Percentiles rank a stretch among this genome's conserved stretches.
These are phyloP conservation scores for Callocephalon fimbriatum DNA, from an alignment of 2,113 vertebrate species.

Conservation along the genomic window DNA sequence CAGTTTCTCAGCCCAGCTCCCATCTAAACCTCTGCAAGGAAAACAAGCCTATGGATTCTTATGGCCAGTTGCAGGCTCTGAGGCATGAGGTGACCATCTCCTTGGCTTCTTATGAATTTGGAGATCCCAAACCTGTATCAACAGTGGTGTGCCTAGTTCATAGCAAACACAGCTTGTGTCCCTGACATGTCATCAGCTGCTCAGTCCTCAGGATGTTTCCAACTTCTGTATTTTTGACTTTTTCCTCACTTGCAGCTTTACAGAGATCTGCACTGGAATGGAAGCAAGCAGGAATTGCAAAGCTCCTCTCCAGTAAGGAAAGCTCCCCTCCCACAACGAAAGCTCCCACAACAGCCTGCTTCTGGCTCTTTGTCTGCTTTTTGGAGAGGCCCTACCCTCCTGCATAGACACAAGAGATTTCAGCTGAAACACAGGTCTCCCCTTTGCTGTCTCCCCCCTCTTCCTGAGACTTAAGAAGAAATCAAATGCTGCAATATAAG, in stretches of 20 bases:
- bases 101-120: not conserved
- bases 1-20: not conserved
- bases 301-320: not conserved
- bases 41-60: not conserved
- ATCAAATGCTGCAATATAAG: conserved; percentile 58
- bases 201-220: not conserved
- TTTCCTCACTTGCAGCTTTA: not conserved
- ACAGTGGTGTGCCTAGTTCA: not conserved
- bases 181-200: not conserved
- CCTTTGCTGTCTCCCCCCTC: not conserved
- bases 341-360: not conserved
- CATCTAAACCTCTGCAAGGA: not conserved
- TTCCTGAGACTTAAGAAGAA: conserved; percentile 20
- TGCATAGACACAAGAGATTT: conserved; percentile 1
- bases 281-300: fast-evolving
- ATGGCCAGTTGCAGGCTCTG: not conserved
- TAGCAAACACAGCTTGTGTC: not conserved
- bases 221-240: not conserved
- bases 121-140: not conserved
- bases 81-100: not conserved
- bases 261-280: not conserved
- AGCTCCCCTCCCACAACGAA: not conserved
- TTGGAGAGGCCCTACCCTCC: conserved; percentile 39
- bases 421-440: conserved; percentile 29
- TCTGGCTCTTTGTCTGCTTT: conserved; percentile 16